Evolutionary conservation across 2,113 vertebrate species (phyloP).

Genomic region (Hemiscyllium ocellatum): DNA sequence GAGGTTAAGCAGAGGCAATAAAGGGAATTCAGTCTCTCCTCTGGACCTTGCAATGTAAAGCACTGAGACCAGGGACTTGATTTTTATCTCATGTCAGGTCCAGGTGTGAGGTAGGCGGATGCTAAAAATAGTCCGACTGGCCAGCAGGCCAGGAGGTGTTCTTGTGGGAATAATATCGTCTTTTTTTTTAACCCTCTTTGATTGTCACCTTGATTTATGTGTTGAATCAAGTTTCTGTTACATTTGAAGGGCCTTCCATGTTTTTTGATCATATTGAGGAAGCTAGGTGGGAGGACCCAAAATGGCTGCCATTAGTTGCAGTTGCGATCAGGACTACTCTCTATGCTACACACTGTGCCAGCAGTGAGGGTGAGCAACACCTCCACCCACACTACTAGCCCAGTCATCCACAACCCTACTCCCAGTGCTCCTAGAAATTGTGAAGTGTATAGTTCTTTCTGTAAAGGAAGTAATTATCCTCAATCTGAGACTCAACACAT

Average conservation of each 20-base stretch:
- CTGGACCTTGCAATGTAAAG: neutral
- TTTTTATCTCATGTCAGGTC: neutral
- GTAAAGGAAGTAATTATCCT: neutral
- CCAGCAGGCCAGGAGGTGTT: too few relatives aligned
- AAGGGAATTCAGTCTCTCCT: neutral
- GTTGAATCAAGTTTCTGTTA: neutral
- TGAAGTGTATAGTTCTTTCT: neutral
- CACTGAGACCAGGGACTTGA: neutral
- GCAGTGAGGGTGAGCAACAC: neutral
- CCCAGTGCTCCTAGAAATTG: neutral
- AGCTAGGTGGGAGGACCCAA: neutral
- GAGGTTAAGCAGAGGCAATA: neutral
- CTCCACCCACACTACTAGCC: too few relatives aligned
- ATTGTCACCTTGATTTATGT: neutral
- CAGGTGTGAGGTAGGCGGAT: neutral
- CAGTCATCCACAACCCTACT: neutral
- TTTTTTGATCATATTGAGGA: neutral
- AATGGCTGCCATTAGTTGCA: neutral
- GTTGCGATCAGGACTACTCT: neutral
- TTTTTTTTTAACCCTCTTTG: neutral
- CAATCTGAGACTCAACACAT: neutral
- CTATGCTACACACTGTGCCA: neutral
- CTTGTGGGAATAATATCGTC: neutral
- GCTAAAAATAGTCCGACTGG: neutral
- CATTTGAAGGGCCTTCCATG: neutral